Evolutionary conservation across 1,140 invertebrate genomes (phyloP).

Genomic region (honey bee (Apis mellifera)): Amel_HAv3.1 CM009933.2:6573001-6573500

Average conservation of each 20-base stretch:
- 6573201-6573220: too few species aligned
- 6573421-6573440: slow-evolving; percentile 41
- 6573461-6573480: too few species aligned
- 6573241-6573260: not conserved
- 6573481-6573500: not conserved
- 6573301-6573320: not conserved
- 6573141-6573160: slow-evolving; percentile 46
- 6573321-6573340: not conserved
- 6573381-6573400: not conserved
- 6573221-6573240: not conserved
- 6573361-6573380: not conserved
- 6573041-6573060: not conserved
- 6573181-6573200: not conserved
- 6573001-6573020: not conserved
- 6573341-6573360: not conserved
- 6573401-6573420: slow-evolving; percentile 19
- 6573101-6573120: slow-evolving; percentile 19
- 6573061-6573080: not conserved
- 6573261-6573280: not conserved
- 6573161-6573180: slow-evolving; percentile 9
- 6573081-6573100: not conserved
- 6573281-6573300: not conserved
- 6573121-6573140: slow-evolving; percentile 14
- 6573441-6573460: slow-evolving; percentile 15
- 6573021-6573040: not conserved